Evolutionary conservation across 2,113 vertebrate genomes (phyloP).

Genomic region (Ctenodactylus gundi): DNA sequence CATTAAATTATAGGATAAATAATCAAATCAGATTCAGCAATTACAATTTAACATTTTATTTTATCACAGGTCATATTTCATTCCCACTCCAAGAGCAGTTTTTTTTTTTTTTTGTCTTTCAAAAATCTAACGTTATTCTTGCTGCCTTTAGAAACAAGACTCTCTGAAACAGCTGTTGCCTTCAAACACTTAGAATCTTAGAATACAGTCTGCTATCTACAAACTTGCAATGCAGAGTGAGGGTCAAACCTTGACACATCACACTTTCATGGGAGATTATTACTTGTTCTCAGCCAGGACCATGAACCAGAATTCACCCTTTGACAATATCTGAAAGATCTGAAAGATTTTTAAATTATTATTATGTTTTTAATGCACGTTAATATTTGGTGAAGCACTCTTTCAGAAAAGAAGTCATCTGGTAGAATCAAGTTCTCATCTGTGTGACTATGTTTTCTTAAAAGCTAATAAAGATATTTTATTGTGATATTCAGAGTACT

Average conservation of each 20-base stretch:
- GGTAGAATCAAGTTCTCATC: background rate
- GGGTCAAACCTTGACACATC: background rate
- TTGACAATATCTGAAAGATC: background rate
- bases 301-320: background rate
- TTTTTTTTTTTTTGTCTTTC: too few relatives aligned
- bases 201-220: background rate
- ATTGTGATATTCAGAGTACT: background rate
- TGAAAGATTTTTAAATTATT: too few relatives aligned
- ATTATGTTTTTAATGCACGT: background rate
- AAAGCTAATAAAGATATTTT: background rate
- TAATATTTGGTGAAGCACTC: background rate
- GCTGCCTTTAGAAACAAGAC: slow-evolving; percentile 4
- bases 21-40: background rate
- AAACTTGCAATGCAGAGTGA: background rate
- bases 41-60: background rate
- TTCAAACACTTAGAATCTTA: background rate
- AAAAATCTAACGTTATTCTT: background rate
- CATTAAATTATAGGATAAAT: background rate
- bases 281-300: background rate
- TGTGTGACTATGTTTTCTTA: background rate
- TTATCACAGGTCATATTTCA: background rate
- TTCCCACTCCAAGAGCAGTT: background rate
- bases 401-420: background rate
- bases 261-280: background rate
- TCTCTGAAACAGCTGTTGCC: background rate